Base-by-base conservation (phyloP, 2,113 vertebrate genomes). In the Grantiella picta region DNA sequence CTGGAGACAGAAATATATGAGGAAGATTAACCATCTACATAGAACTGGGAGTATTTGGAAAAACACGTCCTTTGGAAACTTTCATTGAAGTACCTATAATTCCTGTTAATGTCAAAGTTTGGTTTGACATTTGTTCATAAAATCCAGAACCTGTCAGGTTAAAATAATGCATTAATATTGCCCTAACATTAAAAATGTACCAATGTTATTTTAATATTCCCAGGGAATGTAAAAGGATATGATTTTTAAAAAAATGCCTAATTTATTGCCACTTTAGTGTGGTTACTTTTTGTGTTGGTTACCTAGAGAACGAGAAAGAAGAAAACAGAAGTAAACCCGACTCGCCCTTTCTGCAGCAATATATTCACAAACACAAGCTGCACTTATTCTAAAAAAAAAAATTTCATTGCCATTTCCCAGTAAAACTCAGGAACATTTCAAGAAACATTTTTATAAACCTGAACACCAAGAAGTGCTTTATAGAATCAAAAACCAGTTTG, bases 131-230 rank as follows among this genome's bases (percentile, higher is more conserved):
- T 89, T 91, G 9, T 50, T 89, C 81, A 79, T 87, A 76, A 89
- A 92, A 92, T 25, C 18, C 28, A 88, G 54, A 86, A 66, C 12
- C 11, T 68, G 77, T 57, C 84, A 76, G 36, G 29, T 70, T 95
- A 96, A 93, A 94, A 88, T 45, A 84, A 92, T 24, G 35, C 52
- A 80, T 83, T 90, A 73, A 59, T 80, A 94, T 35, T 87, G 90
- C 33, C 63, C 23, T 80, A 65, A 82, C 45, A 85, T 78, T 42
- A 90, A 75, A 94, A 94, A 52, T 27, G 33, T 77, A 83, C 38
- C 53, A 45, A 15, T 54, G n/a, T 27, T 92, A 84, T 82, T 94
- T 86, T 72, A 77, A 61, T 79, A 85, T 45, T 84, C 50, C 68
- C 57, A 72, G 40, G 49, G 36, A 82, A 91, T 22, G 28, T 82